Evolutionary conservation across 64 coral and sea anemone genomes (phyloP), one percentile per base, ranked within the genome.

Genomic region (Montipora cactus): DNA sequence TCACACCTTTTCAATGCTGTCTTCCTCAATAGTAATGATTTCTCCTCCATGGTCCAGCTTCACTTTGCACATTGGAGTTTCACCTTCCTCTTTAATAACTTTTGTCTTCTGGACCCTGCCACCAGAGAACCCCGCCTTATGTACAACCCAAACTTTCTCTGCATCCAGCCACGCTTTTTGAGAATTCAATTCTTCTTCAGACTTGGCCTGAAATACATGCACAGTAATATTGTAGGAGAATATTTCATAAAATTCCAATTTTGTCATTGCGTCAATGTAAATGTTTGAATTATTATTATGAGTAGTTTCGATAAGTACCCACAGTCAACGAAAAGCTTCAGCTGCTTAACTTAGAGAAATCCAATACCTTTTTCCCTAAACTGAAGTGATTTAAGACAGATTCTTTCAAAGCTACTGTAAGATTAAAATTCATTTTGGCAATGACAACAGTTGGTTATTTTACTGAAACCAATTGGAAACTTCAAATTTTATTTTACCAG

Each of bases 131-230:
- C 97, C 97, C 55, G 94, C 97, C 79, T 96, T 98, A 50, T 98
- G 97, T 44, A 98, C 94, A 15, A 98, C 97, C 97, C 97, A 98
- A 11, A 98, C 94, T 37, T 96, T 98, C 83, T 98, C 97, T 0
- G 97, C 97, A 91, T 98, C 97, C 21, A 95, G 91, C 97, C 97
- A 98, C 2, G 84, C 97, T 21, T 98, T 98, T 50, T 98, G 91
- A 14, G 97, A 98, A 5, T 95, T 92, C 45, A 95, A 79, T 45
- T 98, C 97, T 59, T 93, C 97, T 80, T 93, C 97, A 46, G 97
- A 96, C 74, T 98, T 98, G n/a, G 97, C 80, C 92, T 96, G 66
- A 20, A 6, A 57, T 57, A 57, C 53, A 57, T 8, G 6, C 1
- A 57, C 3, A 82, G 16, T 44, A 77, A 4, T 16, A 77, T 0